Base-by-base conservation (phyloP, 2,113 vertebrate genomes). In the Psophia crepitans region DNA sequence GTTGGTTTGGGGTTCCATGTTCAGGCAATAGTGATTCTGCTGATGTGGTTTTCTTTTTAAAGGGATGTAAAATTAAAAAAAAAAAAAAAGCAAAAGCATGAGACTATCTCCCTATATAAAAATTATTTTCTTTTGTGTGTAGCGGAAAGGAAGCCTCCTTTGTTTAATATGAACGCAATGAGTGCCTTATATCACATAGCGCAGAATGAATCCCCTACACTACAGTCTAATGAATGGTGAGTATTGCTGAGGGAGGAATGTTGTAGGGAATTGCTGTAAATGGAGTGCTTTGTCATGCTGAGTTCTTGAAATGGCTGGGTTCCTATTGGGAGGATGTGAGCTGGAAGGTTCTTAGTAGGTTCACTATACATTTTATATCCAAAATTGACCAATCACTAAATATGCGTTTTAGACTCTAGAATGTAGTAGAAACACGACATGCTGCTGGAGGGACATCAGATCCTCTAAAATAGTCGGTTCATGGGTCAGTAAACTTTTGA, bases 131-230 rank as follows among this genome's bases (percentile, higher is more conserved):
- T 97, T 97, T 97, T 93, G 89, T 97, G 97, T 97, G 82, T 88
- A 99, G 99, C 99, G 97, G 99, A 99, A 98, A 99, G 99, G 98
- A 99, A 99, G 97, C 99, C 99, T 97, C 99, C 99, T 95, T 98
- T 99, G 97, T 99, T 99, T 98, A 99, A 99, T 97, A 99, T 99
- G 99, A 99, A 99, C 98, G 99, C 99, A 97, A 99, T 99, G 99
- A 99, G 99, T 99, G 99, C 99, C 99, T 99, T 99, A 99, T 99
- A 99, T 98, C 99, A 99, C 95, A 99, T 99, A 99, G 99, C 99
- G 97, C 99, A 99, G 99, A 99, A 99, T 98, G 99, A 99, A 98
- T 99, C 99, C 98, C 99, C 99, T 93, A 97, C 98, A 92, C 98
- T 99, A 97, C 99, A 99, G 97, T 99, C 99, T 84, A 99, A 98